phyloP scores from a whole-genome alignment of 2,113 vertebrate genomes.

The Thymallus thymallus region DNA sequence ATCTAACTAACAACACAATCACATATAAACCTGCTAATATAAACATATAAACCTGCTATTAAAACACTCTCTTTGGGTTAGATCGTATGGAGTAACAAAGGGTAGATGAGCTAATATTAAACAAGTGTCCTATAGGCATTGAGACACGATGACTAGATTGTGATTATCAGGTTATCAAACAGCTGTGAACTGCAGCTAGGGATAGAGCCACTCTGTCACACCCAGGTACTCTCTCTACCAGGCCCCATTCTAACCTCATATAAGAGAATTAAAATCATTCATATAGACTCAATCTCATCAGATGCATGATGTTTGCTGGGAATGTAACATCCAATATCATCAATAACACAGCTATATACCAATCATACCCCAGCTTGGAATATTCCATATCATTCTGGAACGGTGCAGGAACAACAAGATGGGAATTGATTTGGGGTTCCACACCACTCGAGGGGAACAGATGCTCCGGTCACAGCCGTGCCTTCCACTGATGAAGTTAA shows the following conservation, averaged over 20 bases:
- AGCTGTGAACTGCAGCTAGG: no score
- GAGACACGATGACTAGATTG: no score
- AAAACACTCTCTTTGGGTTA: no score
- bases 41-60: no score
- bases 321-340: conserved; percentile 27
- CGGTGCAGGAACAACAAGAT: neutral
- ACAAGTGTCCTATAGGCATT: no score
- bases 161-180: no score
- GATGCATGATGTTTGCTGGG: neutral
- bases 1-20: no score
- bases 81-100: no score
- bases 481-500: conserved; percentile 36
- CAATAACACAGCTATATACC: conserved; percentile 20
- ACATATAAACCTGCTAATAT: no score
- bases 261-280: neutral
- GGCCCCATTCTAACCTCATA: neutral
- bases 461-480: conserved; percentile 23
- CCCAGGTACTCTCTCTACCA: neutral
- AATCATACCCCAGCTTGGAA: neutral
- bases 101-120: no score
- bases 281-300: neutral
- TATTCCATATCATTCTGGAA: conserved; percentile 24
- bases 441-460: conserved; percentile 39
- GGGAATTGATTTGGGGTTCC: conserved; percentile 33
- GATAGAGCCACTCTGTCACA: no score